Percentiles rank a stretch among this genome's conserved stretches.
Conservation (phyloP, 1,140 invertebrate genomes). For the Telenomus remus region DNA sequence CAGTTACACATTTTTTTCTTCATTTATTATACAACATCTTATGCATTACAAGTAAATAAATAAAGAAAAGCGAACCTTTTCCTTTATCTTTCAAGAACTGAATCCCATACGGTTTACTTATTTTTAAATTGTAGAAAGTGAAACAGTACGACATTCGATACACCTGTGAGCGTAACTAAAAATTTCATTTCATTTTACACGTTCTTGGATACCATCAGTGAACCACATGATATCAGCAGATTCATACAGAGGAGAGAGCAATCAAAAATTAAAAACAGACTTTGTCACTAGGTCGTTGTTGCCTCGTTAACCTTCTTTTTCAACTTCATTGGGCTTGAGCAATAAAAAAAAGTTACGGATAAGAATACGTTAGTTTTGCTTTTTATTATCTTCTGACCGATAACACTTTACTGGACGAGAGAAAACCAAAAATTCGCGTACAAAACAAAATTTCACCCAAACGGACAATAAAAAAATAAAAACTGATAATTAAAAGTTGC, state of each 20-base stretch:
- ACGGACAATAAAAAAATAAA: too few species aligned
- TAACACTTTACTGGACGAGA: neutral
- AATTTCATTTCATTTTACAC: too few species aligned
- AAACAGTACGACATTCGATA: too few species aligned
- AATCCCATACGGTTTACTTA: too few species aligned
- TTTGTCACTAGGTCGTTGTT: slow-evolving; percentile 52
- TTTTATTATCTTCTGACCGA: neutral
- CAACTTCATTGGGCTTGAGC: slow-evolving; percentile 20
- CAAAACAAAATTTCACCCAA: too few species aligned
- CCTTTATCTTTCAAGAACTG: too few species aligned
- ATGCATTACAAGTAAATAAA: too few species aligned
- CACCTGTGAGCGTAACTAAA: too few species aligned
- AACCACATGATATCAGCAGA: slow-evolving; percentile 8
- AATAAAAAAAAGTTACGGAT: neutral
- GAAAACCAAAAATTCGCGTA: neutral
- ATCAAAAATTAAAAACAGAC: slow-evolving; percentile 36
- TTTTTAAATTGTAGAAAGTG: too few species aligned
- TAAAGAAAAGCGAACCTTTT: too few species aligned
- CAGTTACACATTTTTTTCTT: slow-evolving; percentile 13
- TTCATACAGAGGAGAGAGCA: slow-evolving; percentile 42
- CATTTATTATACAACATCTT: too few species aligned
- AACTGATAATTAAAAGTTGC: too few species aligned
- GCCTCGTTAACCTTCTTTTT: slow-evolving; percentile 55
- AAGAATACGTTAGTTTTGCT: neutral
- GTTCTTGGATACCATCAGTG: slow-evolving; percentile 44